Percentiles rank a stretch among this genome's conserved stretches.
These are phyloP conservation scores for Slavum lentiscoides DNA, from an alignment of 2,888 invertebrate genomes.

Conservation along the genomic window DNA sequence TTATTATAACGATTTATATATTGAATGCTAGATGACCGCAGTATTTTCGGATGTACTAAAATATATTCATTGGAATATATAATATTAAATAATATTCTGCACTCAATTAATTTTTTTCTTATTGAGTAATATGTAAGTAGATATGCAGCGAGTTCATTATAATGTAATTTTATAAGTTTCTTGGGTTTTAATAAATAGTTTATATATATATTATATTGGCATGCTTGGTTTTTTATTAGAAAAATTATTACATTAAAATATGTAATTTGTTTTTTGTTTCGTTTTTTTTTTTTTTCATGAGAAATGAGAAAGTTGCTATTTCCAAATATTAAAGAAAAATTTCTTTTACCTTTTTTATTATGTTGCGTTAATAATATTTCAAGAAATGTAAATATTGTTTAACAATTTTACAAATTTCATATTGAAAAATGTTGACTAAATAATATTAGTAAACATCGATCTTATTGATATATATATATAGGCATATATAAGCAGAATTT, in stretches of 20 bases:
- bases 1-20: constrained; percentile 17
- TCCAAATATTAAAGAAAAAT: neutral
- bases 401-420: neutral
- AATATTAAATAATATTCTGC: neutral
- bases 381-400: constrained; percentile 2
- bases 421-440: neutral
- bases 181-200: neutral
- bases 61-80: neutral
- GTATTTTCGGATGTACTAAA: constrained; percentile 20
- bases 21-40: constrained; percentile 20
- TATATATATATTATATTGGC: neutral
- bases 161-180: neutral
- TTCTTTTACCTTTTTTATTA: neutral
- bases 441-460: neutral
- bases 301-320: neutral
- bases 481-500: too few relatives aligned
- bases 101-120: neutral
- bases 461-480: neutral
- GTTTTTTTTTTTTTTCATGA: too few relatives aligned
- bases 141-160: too few relatives aligned
- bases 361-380: neutral
- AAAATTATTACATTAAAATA: too few relatives aligned
- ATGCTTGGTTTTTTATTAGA: too few relatives aligned
- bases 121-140: neutral
- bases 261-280: too few relatives aligned